Evolutionary conservation across 2,888 invertebrate species (phyloP), one percentile per base, ranked within the genome.

Genomic region (Alcis repandata): DNA sequence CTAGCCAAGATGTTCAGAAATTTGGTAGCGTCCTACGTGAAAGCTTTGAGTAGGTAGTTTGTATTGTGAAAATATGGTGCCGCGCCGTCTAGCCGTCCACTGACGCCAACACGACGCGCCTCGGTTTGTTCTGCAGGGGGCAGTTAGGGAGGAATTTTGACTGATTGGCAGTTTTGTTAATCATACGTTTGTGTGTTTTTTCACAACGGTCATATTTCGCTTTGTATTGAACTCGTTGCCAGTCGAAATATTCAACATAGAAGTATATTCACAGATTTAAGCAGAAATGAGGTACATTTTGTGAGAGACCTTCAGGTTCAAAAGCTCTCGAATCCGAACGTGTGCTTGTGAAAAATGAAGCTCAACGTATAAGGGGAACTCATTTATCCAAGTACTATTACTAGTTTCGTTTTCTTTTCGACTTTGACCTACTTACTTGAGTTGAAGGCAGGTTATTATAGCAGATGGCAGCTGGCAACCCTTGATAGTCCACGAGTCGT

Each of bases 61-160:
- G 74, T 80, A 77, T 80, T 77, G 76, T 59, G 70, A 72, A 75
- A 79, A 80, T 80, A 74, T 68, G 89, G 88, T 82, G 89, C 86
- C 90, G 80, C 78, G 82, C 83, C 79, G 91, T 91, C 91, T 90
- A 82, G 88, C 83, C 89, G 79, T 80, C 82, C 80, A 79, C 72
- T 69, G 81, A 74, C 80, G 82, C 78, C 43, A 17, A 13, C 27
- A 43, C 40, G 52, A 22, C 46, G 59, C 79, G 77, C 78, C 79
- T 80, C 78, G 72, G 67, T 70, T 61, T 70, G 70, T 0, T 43
- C 10, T 8, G 62, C 69, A 72, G 11, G 71, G 69, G 68, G 70
- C 57, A 68, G 61, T 68, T 66, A 65, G 38, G 54, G 60, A 67
- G 70, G 67, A 67, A 68, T 63, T 20, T 53, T 27, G 36, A 57